Evolutionary conservation across 64 coral and sea anemone genomes (phyloP), one percentile per base, ranked within the genome.

Genomic region (Pocillopora verrucosa): DNA sequence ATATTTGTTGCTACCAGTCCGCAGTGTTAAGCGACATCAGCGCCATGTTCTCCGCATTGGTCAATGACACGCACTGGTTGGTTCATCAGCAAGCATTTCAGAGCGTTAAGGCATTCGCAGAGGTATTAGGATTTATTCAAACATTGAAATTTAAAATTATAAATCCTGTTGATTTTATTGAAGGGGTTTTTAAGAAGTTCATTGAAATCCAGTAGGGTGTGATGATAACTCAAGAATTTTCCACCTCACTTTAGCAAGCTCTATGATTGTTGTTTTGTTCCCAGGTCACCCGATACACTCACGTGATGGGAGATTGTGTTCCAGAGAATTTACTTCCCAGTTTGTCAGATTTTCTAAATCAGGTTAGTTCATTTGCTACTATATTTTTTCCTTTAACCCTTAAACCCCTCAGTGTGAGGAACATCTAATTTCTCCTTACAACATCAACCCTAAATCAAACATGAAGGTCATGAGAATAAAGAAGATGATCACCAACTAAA

Each of bases 301-400:
- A 92, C 75, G 89, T 96, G 22, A 96, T 96, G 94, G 90, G 90
- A 13, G 94, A 96, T 59, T 96, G 94, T 92, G 94, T 96, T 62
- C 94, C 94, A 11, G 90, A 92, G 4, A 68, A 59, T 26, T 79
- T 96, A 13, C 90, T 96, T 89, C 87, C 94, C 14, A 36, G 64
- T 37, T 80, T 96, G 1, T 92, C 90, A 16, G 90, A 96, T 73
- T 96, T 96, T 76, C 61, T 96, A 34, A 96, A 89, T 80, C 24
- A 89, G 63, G 94, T 96, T 86, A 86, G 94, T 76, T 25, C 9
- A 30, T 12, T 37, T 24, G 56, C 17, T 88, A 41, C 58, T 16
- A 16, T 58, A 36, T 61, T 38, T 36, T 30, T 30, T 30, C 30
- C 30, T 30, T 30, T 30, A 30, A 30, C 30, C 30, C 30, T 30